phyloP scores from a whole-genome alignment of 53 echinoderm and acorn worm species.

The Apostichopus leukothele region DNA sequence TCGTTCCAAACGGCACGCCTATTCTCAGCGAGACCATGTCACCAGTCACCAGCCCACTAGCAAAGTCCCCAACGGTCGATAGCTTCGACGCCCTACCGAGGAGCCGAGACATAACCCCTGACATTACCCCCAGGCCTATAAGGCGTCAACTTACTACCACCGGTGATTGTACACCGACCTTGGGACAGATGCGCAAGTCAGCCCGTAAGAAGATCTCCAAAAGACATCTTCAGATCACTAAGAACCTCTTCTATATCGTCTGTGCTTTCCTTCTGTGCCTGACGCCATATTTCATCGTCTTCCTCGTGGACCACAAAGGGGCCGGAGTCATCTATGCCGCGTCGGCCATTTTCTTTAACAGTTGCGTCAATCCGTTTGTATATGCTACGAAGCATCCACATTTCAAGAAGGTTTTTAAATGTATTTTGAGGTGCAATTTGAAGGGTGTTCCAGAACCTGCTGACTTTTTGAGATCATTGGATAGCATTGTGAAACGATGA shows the following conservation, averaged over 20 bases:
- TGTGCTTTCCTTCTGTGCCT: conserved; percentile 63
- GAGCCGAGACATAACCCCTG: conserved; percentile 23
- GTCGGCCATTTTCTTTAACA: conserved; percentile 61
- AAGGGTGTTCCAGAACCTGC: conserved; percentile 69
- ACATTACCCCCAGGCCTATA: conserved; percentile 26
- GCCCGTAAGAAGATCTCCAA: conserved; percentile 31
- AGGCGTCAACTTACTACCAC: conserved; percentile 32
- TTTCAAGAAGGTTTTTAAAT: conserved; percentile 70
- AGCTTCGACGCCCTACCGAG: background rate
- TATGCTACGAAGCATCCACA: conserved; percentile 79
- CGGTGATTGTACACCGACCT: conserved; percentile 32
- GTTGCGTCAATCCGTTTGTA: conserved; percentile 72
- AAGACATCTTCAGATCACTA: conserved; percentile 64
- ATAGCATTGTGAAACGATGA: conserved; percentile 9
- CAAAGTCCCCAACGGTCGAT: background rate
- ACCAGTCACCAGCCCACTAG: background rate
- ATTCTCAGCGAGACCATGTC: background rate
- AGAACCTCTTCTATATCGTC: conserved; percentile 74
- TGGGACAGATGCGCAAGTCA: conserved; percentile 40
- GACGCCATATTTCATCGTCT: conserved; percentile 68
- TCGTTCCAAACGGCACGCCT: background rate
- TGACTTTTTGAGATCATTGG: conserved; percentile 49
- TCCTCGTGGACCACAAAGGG: conserved; percentile 52
- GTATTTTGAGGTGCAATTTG: conserved; percentile 62
- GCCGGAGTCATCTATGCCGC: conserved; percentile 66